A percentile compares a stretch with the other conserved stretches of the same genome.
phyloP scores from a whole-genome alignment of 2,113 vertebrate genomes.

The Delphinapterus leucas region DNA sequence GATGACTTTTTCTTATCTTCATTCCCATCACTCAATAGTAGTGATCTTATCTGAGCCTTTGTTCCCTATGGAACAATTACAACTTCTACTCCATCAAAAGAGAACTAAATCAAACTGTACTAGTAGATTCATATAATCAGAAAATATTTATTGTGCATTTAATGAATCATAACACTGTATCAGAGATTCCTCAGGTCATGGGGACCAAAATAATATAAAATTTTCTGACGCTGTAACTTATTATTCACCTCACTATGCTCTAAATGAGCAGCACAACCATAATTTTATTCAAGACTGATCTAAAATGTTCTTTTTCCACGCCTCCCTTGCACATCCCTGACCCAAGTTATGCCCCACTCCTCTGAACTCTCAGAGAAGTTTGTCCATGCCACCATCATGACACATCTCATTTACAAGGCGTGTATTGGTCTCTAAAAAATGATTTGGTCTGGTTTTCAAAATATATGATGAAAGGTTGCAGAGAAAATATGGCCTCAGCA shows the following conservation, averaged over 20 bases:
- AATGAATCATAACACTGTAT: background rate
- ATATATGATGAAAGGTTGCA: background rate
- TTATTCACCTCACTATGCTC: background rate
- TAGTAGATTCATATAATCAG: background rate
- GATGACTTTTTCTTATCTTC: background rate
- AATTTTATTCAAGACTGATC: background rate
- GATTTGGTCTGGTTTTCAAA: accelerated
- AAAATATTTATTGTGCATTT: background rate
- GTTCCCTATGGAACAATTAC: background rate
- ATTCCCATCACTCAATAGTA: background rate
- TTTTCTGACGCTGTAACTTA: background rate
- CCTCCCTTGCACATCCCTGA: background rate
- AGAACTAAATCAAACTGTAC: background rate
- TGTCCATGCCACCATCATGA: background rate
- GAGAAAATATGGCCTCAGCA: background rate
- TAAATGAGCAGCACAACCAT: background rate
- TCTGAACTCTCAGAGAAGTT: background rate
- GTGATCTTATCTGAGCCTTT: background rate
- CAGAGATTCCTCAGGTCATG: background rate
- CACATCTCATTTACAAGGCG: background rate
- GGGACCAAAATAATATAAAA: background rate
- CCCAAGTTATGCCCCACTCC: accelerated
- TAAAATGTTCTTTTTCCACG: background rate
- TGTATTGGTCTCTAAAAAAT: background rate
- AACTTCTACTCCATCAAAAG: background rate